phyloP scores from a whole-genome alignment of 1,140 invertebrate species.

The Orchesella cincta region DNA sequence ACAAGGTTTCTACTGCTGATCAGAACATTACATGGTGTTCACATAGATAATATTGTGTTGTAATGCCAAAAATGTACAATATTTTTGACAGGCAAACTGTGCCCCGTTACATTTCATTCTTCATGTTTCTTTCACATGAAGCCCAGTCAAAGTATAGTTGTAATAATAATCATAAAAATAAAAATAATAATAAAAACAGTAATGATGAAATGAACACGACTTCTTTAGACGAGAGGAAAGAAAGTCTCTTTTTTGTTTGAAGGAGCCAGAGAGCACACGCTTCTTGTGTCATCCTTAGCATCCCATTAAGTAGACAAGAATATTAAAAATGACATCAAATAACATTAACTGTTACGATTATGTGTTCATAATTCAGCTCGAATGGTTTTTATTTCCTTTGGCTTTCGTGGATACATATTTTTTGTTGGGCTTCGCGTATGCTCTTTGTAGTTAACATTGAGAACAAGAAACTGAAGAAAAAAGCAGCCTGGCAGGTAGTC shows the following conservation, averaged over 20 bases:
- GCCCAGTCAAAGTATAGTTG: background rate
- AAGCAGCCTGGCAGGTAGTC: slow-evolving; percentile 26
- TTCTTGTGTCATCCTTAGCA: slow-evolving; percentile 26
- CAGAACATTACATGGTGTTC: background rate
- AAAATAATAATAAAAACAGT: slow-evolving; percentile 24
- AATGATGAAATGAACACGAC: slow-evolving; percentile 23
- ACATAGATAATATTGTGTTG: background rate
- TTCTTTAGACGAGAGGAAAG: background rate
- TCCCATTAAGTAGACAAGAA: slow-evolving; percentile 22
- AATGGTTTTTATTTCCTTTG: slow-evolving; percentile 7
- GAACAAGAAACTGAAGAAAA: no score
- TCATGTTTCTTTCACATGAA: background rate
- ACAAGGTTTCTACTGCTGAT: background rate
- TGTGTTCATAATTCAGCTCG: slow-evolving; percentile 25
- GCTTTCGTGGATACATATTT: no score
- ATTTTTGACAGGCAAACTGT: slow-evolving; percentile 6
- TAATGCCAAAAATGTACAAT: background rate
- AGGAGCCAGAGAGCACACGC: slow-evolving; percentile 22
- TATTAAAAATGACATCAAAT: slow-evolving; percentile 29
- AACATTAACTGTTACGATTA: slow-evolving; percentile 30
- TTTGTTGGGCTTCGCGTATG: background rate
- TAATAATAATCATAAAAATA: slow-evolving; percentile 25
- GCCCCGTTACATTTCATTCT: background rate
- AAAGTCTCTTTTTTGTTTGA: background rate
- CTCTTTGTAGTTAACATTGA: slow-evolving; percentile 2